Evolutionary conservation across 2,797 vertebrate genomes (phyloP).

Genomic region (Erethizon dorsatum): DNA sequence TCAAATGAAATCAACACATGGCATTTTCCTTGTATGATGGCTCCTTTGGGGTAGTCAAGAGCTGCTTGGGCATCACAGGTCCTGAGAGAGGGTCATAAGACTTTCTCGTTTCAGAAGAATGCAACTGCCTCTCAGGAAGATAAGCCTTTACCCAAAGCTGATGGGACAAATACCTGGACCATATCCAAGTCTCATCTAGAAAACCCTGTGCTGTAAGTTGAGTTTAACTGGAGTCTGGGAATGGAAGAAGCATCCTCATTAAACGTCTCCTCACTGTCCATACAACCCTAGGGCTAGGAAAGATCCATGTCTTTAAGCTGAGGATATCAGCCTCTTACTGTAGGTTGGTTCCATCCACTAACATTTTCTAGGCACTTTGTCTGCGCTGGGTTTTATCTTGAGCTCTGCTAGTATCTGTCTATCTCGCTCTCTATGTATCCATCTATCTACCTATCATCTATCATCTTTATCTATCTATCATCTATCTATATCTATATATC

Average conservation of each 20-base stretch:
- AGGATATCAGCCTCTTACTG: background rate
- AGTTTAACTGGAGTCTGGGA: background rate
- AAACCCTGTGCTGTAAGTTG: background rate
- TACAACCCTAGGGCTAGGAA: background rate
- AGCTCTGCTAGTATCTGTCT: background rate
- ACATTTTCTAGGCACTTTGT: constrained; percentile 3
- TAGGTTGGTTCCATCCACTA: background rate
- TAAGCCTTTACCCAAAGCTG: background rate
- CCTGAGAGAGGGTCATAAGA: background rate
- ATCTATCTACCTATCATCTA: no score
- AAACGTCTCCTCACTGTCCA: background rate
- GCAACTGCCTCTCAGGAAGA: background rate
- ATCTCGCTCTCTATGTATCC: no score
- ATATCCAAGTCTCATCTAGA: background rate
- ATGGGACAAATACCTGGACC: background rate
- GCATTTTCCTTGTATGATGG: background rate
- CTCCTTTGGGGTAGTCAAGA: background rate
- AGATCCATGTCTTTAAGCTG: background rate
- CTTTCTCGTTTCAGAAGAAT: background rate
- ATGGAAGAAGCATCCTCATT: background rate
- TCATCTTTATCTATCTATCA: no score
- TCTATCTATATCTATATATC: no score
- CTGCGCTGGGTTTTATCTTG: background rate
- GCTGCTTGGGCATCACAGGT: background rate
- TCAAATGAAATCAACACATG: background rate